Evolutionary conservation across 2,113 vertebrate species (phyloP).

Genomic region (Glaucidium brasilianum): DNA sequence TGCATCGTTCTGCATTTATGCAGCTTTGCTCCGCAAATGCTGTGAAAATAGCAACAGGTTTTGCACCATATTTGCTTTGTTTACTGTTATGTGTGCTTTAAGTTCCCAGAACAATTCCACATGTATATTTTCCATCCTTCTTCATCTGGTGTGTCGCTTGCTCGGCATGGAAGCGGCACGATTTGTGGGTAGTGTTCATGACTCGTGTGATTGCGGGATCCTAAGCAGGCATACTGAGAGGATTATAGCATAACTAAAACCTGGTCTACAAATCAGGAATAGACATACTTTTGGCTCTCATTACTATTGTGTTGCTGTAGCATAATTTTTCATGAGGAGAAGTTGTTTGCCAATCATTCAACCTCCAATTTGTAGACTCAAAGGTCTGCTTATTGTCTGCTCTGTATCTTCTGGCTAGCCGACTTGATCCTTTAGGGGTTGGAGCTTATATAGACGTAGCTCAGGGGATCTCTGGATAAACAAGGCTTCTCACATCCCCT

Average conservation of each 20-base stretch:
- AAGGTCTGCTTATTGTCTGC: constrained; percentile 28
- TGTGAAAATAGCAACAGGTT: constrained; percentile 68
- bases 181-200: constrained; percentile 65
- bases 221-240: constrained; percentile 63
- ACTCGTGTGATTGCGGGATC: constrained; percentile 56
- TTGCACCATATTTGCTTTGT: constrained; percentile 68
- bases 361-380: constrained; percentile 24
- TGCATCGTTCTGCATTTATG: constrained; percentile 27
- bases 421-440: neutral
- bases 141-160: constrained; percentile 66
- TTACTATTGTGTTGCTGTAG: constrained; percentile 60
- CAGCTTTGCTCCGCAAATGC: constrained; percentile 50
- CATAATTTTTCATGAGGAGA: constrained; percentile 49
- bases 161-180: constrained; percentile 19
- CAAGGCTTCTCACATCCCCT: neutral
- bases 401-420: neutral
- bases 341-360: constrained; percentile 46
- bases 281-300: constrained; percentile 64
- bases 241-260: constrained; percentile 64
- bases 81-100: constrained; percentile 65
- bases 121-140: constrained; percentile 65
- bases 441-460: neutral
- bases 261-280: constrained; percentile 61
- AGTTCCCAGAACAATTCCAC: constrained; percentile 67
- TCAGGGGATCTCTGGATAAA: neutral